Evolutionary conservation across 92 coral and sea anemone genomes (phyloP), one percentile per base, ranked within the genome.

Genomic region (Palythoa grandis): DNA sequence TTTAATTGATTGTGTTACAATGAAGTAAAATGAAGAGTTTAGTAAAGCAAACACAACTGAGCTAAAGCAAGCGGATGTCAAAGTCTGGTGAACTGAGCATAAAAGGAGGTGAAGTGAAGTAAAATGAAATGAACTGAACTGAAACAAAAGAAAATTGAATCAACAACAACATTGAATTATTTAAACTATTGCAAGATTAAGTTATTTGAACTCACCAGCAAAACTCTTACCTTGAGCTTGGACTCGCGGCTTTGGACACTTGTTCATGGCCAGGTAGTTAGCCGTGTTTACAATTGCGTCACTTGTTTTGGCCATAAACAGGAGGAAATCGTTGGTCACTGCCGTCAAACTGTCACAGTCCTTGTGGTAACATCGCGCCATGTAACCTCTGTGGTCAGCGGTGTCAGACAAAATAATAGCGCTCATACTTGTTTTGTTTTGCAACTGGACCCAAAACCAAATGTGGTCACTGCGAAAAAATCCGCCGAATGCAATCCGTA

Each of bases 391-490:
- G 76, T 67, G 87, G 76, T 92, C 16, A 5, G 95, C 92, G 23
- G 95, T 92, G 39, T 92, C 95, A 39, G 90, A 88, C 47, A 92
- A 72, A 85, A 92, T 88, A 43, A 92, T 91, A 12, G 95, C 93
- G 48, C 90, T 88, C 76, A 90, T 43, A 20, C 91, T 72, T 3
- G 88, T 54, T 2, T 1, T 12, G 78, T 60, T 82, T 17, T 5
- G 54, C 5, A 1, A 19, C 61, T n/a, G 5, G 29, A 77, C 54
- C 95, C 95, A 92, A 71, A 92, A 92, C 72, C 83, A 24, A 40
- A 25, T 63, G 78, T 92, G 93, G 57, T 92, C 95, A 43, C 95
- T 92, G 52, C 95, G 89, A 25, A 87, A 76, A 38, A 92, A 87
- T 11, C 82, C 87, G 0, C 83, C 38, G 14, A 70, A 0, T 0